These are phyloP conservation scores for Seriola aureovittata DNA, from an alignment of 2,113 vertebrate genomes.

Conservation along the genomic window DNA sequence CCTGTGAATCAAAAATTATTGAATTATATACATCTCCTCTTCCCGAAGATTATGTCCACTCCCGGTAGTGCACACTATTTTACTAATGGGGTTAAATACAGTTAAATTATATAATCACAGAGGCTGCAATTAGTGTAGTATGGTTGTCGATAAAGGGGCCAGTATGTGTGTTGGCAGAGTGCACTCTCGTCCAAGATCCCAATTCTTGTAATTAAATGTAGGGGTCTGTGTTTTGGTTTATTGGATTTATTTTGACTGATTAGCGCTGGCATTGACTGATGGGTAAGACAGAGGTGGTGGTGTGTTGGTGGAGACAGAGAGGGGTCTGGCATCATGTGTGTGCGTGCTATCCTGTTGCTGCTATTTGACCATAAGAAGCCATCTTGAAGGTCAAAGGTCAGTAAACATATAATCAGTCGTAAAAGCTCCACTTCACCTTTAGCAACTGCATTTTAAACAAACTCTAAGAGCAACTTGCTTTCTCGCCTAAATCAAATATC, in stretches of 20 bases:
- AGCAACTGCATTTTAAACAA: conserved; percentile 19
- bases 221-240: conserved; percentile 76
- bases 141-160: conserved; percentile 66
- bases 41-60: conserved; percentile 53
- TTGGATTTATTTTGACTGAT: conserved; percentile 78
- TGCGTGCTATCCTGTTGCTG: conserved; percentile 29
- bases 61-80: conserved; percentile 55
- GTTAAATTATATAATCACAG: conserved; percentile 78
- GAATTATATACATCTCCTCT: conserved; percentile 73
- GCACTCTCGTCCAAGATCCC: conserved; percentile 57
- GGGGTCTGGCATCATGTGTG: conserved; percentile 41
- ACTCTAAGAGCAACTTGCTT: not conserved
- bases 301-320: conserved; percentile 63
- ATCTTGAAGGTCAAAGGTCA: conserved; percentile 40
- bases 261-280: conserved; percentile 68
- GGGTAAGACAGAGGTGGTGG: conserved; percentile 62
- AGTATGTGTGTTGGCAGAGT: conserved; percentile 67
- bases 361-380: conserved; percentile 13
- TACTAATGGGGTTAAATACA: conserved; percentile 80
- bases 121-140: conserved; percentile 68
- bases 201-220: conserved; percentile 80
- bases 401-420: conserved; percentile 22
- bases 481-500: conserved; percentile 12
- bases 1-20: conserved; percentile 65
- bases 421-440: conserved; percentile 6